These are phyloP conservation scores for Pyrochroa serraticornis DNA, from an alignment of 2,888 invertebrate genomes.

Conservation along the genomic window DNA sequence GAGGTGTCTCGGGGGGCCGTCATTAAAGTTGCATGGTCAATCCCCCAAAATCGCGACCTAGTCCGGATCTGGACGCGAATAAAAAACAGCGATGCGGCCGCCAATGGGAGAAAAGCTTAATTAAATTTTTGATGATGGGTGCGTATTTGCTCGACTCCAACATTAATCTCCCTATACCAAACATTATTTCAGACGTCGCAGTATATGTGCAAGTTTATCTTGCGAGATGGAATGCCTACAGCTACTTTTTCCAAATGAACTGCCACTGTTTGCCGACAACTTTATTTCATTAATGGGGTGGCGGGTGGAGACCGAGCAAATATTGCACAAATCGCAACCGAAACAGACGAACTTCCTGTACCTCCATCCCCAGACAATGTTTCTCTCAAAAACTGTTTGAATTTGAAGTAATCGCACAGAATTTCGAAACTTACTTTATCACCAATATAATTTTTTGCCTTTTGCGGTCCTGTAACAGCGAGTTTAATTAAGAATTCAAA, in stretches of 20 bases:
- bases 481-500: too few relatives aligned
- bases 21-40: constrained; percentile 5
- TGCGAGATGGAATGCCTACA: constrained; percentile 38
- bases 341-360: too few relatives aligned
- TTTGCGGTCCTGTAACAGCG: too few relatives aligned
- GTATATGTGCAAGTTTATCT: constrained; percentile 28
- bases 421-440: too few relatives aligned
- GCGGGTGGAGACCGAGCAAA: background rate
- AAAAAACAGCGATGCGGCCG: background rate
- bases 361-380: too few relatives aligned
- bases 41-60: background rate
- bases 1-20: constrained; percentile 1
- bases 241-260: constrained; percentile 45
- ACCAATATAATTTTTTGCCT: too few relatives aligned
- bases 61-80: background rate
- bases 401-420: too few relatives aligned
- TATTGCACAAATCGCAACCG: too few relatives aligned
- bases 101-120: background rate
- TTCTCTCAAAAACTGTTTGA: too few relatives aligned
- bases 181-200: constrained; percentile 21
- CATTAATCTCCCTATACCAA: constrained; percentile 24
- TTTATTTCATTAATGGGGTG: constrained; percentile 39
- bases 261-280: constrained; percentile 39
- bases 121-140: constrained; percentile 14
- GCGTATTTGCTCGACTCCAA: constrained; percentile 21